A percentile compares a stretch with the other conserved stretches of the same genome.
Conservation (phyloP, 2,113 vertebrate species). For the Ondatra zibethicus region DNA sequence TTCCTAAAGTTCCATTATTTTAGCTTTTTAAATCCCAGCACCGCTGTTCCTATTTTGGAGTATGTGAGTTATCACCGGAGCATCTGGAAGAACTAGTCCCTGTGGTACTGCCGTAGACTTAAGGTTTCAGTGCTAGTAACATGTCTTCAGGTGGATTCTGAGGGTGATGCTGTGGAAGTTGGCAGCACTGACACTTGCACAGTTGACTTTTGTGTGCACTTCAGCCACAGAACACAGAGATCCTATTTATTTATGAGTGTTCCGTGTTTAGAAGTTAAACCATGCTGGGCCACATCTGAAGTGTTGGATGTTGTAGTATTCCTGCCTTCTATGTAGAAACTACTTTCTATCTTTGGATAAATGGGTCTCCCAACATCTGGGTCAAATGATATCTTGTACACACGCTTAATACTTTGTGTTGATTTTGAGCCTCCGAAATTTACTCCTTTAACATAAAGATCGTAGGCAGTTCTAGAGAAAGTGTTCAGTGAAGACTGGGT, state of each 20-base stretch:
- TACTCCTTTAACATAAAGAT: conserved; percentile 19
- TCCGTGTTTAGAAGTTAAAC: neutral
- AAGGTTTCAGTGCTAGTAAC: neutral
- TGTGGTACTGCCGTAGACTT: neutral
- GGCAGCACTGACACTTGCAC: neutral
- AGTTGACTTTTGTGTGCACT: neutral
- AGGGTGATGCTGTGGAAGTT: neutral
- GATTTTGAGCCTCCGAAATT: neutral
- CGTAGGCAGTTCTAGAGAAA: neutral
- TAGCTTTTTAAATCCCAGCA: neutral
- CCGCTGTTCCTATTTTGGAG: neutral
- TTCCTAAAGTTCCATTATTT: conserved; percentile 5
- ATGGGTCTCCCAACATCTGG: neutral
- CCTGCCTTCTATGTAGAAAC: neutral
- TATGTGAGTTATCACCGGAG: neutral
- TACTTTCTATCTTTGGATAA: neutral
- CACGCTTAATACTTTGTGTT: neutral
- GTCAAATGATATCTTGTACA: neutral
- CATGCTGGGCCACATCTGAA: neutral
- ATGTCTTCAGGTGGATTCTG: neutral
- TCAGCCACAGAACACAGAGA: neutral
- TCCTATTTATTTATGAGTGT: too few relatives aligned
- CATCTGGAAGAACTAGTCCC: neutral
- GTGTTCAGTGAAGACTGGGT: neutral
- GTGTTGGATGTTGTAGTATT: neutral